These are phyloP conservation scores for Cerceris rybyensis DNA, from an alignment of 2,888 invertebrate species.

Conservation along the genomic window DNA sequence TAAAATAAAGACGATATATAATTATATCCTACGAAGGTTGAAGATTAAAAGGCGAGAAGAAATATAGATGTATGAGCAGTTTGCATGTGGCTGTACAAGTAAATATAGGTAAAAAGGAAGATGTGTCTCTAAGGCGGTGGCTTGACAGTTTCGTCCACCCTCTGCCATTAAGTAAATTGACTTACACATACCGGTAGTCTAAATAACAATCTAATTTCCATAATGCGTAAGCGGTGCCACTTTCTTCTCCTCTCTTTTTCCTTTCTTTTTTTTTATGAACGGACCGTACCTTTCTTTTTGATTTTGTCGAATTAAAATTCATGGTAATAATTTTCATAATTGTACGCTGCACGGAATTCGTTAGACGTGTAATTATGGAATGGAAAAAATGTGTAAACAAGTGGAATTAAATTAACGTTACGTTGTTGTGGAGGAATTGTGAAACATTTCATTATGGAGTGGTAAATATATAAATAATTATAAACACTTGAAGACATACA, in stretches of 20 bases:
- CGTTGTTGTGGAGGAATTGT: too few relatives aligned
- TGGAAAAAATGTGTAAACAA: too few relatives aligned
- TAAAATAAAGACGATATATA: too few relatives aligned
- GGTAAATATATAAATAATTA: too few relatives aligned
- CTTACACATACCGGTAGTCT: constrained; percentile 63
- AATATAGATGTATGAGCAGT: neutral
- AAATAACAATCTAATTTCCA: constrained; percentile 74
- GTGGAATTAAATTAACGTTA: too few relatives aligned
- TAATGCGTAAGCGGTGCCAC: constrained; percentile 66
- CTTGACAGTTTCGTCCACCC: constrained; percentile 69
- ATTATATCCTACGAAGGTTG: too few relatives aligned
- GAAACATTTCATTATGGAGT: too few relatives aligned
- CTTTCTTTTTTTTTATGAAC: constrained; percentile 12
- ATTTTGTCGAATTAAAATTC: constrained; percentile 25
- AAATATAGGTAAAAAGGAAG: constrained; percentile 56
- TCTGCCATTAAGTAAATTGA: constrained; percentile 76
- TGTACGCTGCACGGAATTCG: too few relatives aligned
- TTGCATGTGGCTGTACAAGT: constrained; percentile 24
- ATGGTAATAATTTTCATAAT: too few relatives aligned
- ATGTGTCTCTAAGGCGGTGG: constrained; percentile 71
- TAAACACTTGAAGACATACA: too few relatives aligned
- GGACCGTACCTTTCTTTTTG: constrained; percentile 4
- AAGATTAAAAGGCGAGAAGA: too few relatives aligned
- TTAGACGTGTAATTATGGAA: too few relatives aligned
- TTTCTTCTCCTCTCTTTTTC: constrained; percentile 16